Base-by-base conservation (phyloP, 2,797 vertebrate species). In the Synaphobranchus kaupii region DNA sequence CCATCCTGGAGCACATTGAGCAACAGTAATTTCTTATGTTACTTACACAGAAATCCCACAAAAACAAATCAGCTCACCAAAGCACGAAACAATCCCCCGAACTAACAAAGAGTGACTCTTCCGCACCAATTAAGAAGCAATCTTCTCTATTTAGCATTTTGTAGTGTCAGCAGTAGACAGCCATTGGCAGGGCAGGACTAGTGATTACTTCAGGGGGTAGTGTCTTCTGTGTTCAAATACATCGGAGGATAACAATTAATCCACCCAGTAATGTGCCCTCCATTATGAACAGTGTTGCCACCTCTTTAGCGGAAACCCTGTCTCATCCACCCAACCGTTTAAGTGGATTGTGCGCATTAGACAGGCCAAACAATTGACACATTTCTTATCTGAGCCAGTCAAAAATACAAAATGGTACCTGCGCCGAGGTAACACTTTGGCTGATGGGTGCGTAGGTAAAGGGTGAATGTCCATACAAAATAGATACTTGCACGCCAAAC, bases 41-140 rank as follows among this genome's bases (percentile, higher is more conserved):
- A 73, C 63, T 68, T 25, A 68, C 25, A n/a, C 34, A 80, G 76
- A 44, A 47, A 47, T 80, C 39, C 34, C 76, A 9, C 34, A 80
- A 80, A 80, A 20, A 80, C 76, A 80, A 22, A 80, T 44, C 76
- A 80, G 76, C 17, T 80, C 76, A 80, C 34, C 44, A 22, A 80
- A 48, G 76, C 76, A 25, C 5, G 44, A 80, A 2, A 80, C 20
- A 34, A 22, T 80, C 12, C 15, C 71, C 76, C 22, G 20, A 80
- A 47, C 39, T 80, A 80, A 80, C 76, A 80, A 80, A 80, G 76
- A 80, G 15, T 80, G 76, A 80, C 44, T 47, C 76, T 48, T 10
- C 34, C 6, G 28, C 44, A 80, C 76, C 76, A 80, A 80, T 80
- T 80, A 80, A 80, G 39, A 80, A 80, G 39, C 39, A 47, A 47